These are phyloP conservation scores for Chloropsis cyanopogon DNA, from an alignment of 2,113 vertebrate genomes.

Conservation along the genomic window DNA sequence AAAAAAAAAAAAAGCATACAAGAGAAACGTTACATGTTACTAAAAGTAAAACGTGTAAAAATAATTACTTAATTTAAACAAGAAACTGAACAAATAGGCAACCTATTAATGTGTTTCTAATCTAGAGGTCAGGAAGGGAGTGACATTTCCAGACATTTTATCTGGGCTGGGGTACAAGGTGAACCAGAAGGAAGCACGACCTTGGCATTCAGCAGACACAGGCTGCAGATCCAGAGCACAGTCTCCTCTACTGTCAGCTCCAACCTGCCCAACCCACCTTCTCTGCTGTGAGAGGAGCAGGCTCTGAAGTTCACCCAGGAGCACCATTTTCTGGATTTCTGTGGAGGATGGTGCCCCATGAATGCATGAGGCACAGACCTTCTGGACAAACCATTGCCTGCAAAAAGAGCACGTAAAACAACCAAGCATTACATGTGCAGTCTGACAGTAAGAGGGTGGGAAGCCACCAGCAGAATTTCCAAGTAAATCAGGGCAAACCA, in stretches of 20 bases:
- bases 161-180: not conserved
- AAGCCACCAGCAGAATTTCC: not conserved
- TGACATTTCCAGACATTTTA: not conserved
- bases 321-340: not conserved
- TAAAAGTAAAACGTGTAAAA: not conserved
- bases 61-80: not conserved
- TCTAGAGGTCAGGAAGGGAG: not conserved
- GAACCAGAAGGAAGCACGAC: not conserved
- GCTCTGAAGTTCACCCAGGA: not conserved
- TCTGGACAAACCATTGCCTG: not conserved
- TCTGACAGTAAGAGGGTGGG: not conserved
- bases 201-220: not conserved
- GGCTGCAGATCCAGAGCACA: not conserved
- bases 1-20: not conserved
- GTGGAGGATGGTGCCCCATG: rapidly evolving
- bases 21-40: not conserved
- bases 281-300: not conserved
- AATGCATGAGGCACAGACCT: not conserved
- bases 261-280: not conserved
- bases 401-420: not conserved
- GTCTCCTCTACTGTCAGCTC: not conserved
- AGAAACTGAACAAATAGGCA: not conserved
- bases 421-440: rapidly evolving
- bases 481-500: not conserved
- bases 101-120: not conserved